A percentile compares a stretch with the other conserved stretches of the same genome.
Evolutionary conservation across 2,888 invertebrate genomes (phyloP).

Genomic region (Melipona bicolor): DNA sequence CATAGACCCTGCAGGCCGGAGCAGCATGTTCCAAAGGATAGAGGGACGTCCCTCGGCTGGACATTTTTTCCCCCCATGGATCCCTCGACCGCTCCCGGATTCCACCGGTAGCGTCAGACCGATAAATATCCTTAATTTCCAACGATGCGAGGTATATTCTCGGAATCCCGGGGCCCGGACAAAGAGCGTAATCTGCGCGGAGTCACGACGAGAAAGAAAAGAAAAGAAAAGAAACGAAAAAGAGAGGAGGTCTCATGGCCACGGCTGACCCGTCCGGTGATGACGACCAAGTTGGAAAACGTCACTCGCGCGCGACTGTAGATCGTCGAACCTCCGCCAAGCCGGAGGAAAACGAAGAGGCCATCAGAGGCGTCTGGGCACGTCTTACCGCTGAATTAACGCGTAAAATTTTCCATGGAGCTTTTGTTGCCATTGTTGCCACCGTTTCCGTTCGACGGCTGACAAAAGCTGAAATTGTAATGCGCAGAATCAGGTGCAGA

Average conservation of each 20-base stretch:
- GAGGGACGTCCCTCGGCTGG: constrained; percentile 17
- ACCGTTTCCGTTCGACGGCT: neutral
- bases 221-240: constrained; percentile 8
- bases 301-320: constrained; percentile 23
- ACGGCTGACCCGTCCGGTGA: constrained; percentile 29
- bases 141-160: constrained; percentile 79
- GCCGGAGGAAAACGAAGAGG: constrained; percentile 4
- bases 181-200: constrained; percentile 71
- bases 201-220: neutral
- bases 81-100: constrained; percentile 72
- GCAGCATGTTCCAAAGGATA: constrained; percentile 28
- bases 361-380: neutral
- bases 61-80: constrained; percentile 20
- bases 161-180: constrained; percentile 74
- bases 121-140: constrained; percentile 81
- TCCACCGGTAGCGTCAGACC: constrained; percentile 79
- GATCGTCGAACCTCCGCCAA: constrained; percentile 5
- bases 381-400: neutral
- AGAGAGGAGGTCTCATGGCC: constrained; percentile 45
- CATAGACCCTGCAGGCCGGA: constrained; percentile 70
- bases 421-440: neutral
- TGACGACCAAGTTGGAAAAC: constrained; percentile 34
- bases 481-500: too few relatives aligned
- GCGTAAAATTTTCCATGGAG: neutral
- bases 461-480: neutral